Evolutionary conservation across 2,888 invertebrate species (phyloP).

Genomic region (Cinara cedri): DNA sequence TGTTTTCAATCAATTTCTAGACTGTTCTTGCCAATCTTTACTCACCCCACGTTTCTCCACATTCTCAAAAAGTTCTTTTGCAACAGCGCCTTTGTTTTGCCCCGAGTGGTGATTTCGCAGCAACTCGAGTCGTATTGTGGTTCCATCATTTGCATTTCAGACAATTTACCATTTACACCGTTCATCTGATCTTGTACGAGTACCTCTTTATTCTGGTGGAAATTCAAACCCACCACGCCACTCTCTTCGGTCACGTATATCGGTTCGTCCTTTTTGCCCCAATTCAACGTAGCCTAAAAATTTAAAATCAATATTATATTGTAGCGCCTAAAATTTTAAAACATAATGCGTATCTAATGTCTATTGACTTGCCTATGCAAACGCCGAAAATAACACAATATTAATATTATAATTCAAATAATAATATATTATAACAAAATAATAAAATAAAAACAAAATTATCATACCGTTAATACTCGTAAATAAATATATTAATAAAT

Average conservation of each 20-base stretch:
- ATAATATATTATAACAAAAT: too few species aligned
- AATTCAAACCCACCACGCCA: slow-evolving; percentile 85
- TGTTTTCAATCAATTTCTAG: too few species aligned
- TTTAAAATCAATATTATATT: slow-evolving; percentile 4
- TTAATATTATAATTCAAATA: too few species aligned
- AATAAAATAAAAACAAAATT: too few species aligned
- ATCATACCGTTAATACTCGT: too few species aligned
- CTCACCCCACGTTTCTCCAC: slow-evolving; percentile 86
- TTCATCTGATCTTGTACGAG: slow-evolving; percentile 75
- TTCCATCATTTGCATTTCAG: slow-evolving; percentile 58
- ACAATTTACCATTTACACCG: slow-evolving; percentile 65
- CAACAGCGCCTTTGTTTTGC: slow-evolving; percentile 82
- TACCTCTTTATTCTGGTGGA: slow-evolving; percentile 89
- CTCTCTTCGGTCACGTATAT: slow-evolving; percentile 85
- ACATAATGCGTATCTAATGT: neutral
- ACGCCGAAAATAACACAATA: slow-evolving; percentile 24
- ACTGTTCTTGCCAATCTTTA: too few species aligned
- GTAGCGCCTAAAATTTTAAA: neutral
- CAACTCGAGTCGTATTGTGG: slow-evolving; percentile 67
- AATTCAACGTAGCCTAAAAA: slow-evolving; percentile 74
- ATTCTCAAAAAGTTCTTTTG: slow-evolving; percentile 88
- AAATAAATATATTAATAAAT: too few species aligned
- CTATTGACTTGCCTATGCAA: neutral
- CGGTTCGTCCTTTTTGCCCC: slow-evolving; percentile 81
- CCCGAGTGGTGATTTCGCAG: slow-evolving; percentile 74